Evolutionary conservation across 2,797 vertebrate species (phyloP), one percentile per base, ranked within the genome.

Genomic region (Neostethus bicornis): DNA sequence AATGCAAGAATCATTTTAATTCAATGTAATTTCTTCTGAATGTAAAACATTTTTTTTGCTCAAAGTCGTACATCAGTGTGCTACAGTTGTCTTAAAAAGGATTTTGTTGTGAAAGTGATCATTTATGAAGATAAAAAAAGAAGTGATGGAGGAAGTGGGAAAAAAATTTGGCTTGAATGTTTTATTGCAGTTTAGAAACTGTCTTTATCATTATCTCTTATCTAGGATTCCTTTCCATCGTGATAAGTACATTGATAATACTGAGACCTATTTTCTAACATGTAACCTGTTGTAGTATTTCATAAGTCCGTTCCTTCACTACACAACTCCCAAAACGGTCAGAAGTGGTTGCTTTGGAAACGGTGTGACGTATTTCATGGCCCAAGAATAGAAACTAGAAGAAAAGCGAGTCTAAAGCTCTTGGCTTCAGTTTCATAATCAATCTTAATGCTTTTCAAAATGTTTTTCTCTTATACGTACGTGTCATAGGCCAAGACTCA

Each of bases 301-400:
- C 66, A 87, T 86, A 84, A 84, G 43, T 56, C 60, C 54, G 48
- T 26, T 51, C 56, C 47, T 20, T 28, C 35, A 13, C 13, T 20
- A 43, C 53, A 5, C 32, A 34, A 14, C 32, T 52, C 57, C 69
- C 61, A 35, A 82, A 83, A 77, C 21, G 49, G 84, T 83, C 79
- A 68, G 62, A 82, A 67, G 59, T 29, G 73, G 91, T 90, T 91
- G 88, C 88, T 85, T 64, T 87, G 85, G 90, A 73, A 89, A 92
- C 87, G 24, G 61, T 4, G 37, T 91, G 90, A 91, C 88, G 86
- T 84, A 75, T 75, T 72, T 80, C 17, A 45, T 49, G 51, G 73
- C 65, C 87, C 84, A 83, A 80, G 78, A 91, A 91, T 92, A 92
- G 90, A 78, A 78, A 43, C 73, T 68, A 59, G 72, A 66, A 68